Conservation (phyloP, 2,888 invertebrate genomes). For the Thymelicus acteon region DNA sequence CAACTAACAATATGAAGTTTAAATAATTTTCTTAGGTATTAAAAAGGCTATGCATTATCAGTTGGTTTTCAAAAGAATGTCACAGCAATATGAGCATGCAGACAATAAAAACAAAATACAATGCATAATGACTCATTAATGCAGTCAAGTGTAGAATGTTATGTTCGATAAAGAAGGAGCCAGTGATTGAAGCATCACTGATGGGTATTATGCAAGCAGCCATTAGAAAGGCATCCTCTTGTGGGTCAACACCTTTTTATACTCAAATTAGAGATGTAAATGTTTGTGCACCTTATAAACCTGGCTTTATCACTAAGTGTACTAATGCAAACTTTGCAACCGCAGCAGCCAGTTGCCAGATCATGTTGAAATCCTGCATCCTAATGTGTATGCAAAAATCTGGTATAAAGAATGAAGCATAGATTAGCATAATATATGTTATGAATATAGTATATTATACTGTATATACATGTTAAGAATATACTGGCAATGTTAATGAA, state of each 20-base stretch:
- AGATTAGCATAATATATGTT: neutral
- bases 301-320: neutral
- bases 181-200: slow-evolving; percentile 42
- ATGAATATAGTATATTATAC: neutral
- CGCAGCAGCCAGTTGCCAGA: neutral
- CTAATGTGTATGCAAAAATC: neutral
- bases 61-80: slow-evolving; percentile 5
- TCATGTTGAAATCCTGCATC: neutral
- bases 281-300: slow-evolving; percentile 10
- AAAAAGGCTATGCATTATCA: neutral
- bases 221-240: slow-evolving; percentile 56
- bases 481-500: neutral
- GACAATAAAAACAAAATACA: slow-evolving; percentile 8
- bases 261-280: slow-evolving; percentile 32
- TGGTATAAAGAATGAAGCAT: neutral
- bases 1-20: no score
- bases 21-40: no score
- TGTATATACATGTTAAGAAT: neutral
- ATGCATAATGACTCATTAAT: slow-evolving; percentile 29
- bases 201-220: slow-evolving; percentile 52
- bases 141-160: slow-evolving; percentile 30
- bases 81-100: slow-evolving; percentile 10
- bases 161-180: slow-evolving; percentile 25
- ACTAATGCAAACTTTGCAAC: neutral
- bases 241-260: slow-evolving; percentile 47